Conservation (phyloP, 2,797 vertebrate genomes). For the Petrocephalus schoutedeni region DNA sequence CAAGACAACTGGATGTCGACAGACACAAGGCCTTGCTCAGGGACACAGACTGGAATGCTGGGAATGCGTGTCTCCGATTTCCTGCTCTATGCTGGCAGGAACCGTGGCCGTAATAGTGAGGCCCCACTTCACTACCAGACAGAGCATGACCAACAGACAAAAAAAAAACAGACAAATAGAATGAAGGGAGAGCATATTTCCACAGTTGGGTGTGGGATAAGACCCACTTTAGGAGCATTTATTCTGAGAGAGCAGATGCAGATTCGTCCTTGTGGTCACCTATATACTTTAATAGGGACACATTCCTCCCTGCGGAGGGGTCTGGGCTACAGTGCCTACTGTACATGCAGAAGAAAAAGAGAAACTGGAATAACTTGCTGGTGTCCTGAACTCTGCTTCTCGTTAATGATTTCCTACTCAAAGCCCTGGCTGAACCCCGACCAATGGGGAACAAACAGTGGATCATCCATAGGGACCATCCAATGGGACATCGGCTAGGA, state of each 20-base stretch:
- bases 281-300: background rate
- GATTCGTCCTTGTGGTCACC: background rate
- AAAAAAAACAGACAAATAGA: background rate
- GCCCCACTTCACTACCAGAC: background rate
- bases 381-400: conserved; percentile 43
- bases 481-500: conserved; percentile 37
- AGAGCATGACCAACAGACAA: background rate
- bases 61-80: conserved; percentile 37
- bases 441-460: conserved; percentile 55
- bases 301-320: background rate
- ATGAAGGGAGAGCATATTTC: background rate
- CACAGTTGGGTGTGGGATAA: background rate
- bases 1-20: conserved; percentile 1
- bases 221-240: background rate
- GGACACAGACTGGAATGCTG: conserved; percentile 30
- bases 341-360: conserved; percentile 9
- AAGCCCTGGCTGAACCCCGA: conserved; percentile 42
- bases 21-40: background rate
- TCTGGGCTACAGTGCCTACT: background rate
- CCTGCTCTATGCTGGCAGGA: conserved; percentile 28
- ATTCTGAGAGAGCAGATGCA: background rate
- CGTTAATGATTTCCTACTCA: conserved; percentile 50
- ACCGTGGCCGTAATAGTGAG: background rate
- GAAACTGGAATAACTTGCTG: conserved; percentile 50
- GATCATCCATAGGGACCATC: conserved; percentile 35